Evolutionary conservation across 2,113 vertebrate genomes (phyloP).

Genomic region (Cervus canadensis): DNA sequence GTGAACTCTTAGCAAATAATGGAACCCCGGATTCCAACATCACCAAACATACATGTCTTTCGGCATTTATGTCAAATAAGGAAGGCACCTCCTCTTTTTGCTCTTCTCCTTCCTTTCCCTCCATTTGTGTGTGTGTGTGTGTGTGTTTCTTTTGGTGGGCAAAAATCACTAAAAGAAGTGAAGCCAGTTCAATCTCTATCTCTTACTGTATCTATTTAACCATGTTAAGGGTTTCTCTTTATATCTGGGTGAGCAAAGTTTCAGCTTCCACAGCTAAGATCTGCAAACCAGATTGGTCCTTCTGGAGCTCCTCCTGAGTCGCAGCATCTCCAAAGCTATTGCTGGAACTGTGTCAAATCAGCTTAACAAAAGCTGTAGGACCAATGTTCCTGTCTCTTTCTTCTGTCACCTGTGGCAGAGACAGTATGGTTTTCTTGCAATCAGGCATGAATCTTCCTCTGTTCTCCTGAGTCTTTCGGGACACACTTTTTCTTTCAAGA

Average conservation of each 20-base stretch:
- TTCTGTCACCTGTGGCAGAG: not conserved
- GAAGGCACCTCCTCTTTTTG: not conserved
- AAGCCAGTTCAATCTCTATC: not conserved
- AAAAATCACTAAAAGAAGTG: not conserved
- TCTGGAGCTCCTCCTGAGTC: not conserved
- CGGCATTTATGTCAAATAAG: not conserved
- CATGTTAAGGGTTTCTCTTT: not conserved
- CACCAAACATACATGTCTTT: not conserved
- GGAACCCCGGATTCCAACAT: not conserved
- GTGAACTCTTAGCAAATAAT: not conserved
- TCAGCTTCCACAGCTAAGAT: not conserved
- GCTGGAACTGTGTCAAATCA: not conserved
- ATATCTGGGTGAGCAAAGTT: not conserved
- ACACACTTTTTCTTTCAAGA: not conserved
- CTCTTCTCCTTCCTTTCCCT: not conserved
- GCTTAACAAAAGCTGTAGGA: not conserved
- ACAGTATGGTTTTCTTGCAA: not conserved
- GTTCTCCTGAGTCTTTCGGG: not conserved
- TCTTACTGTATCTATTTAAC: not conserved
- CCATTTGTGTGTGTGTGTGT: not conserved
- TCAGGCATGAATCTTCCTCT: not conserved
- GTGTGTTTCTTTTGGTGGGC: not conserved
- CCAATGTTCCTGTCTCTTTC: not conserved
- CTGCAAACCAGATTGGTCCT: not conserved
- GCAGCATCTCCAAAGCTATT: not conserved